phyloP scores from a whole-genome alignment of 2,888 invertebrate genomes.

The Gastracanthus pulcherrimus region DNA sequence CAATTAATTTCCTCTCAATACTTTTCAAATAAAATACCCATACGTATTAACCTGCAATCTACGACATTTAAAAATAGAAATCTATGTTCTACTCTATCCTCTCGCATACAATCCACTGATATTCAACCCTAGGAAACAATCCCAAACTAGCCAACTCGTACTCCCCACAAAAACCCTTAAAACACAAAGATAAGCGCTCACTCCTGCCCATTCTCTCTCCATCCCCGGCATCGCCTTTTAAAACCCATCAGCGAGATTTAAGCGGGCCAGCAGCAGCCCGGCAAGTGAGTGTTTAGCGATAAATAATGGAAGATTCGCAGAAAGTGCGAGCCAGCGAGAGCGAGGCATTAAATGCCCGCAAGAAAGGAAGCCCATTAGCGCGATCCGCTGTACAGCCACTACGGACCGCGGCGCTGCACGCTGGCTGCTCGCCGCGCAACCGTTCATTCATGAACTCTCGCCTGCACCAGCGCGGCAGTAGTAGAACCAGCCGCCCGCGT shows the following conservation, averaged over 20 bases:
- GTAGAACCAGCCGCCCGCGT: not conserved
- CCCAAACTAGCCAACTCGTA: too few relatives aligned
- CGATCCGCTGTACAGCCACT: constrained; percentile 63
- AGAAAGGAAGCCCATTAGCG: constrained; percentile 73
- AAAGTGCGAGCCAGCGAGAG: not conserved
- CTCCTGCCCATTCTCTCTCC: too few relatives aligned
- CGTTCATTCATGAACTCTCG: constrained; percentile 74
- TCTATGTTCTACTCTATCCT: too few relatives aligned
- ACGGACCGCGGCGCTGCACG: constrained; percentile 51
- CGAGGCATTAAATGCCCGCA: constrained; percentile 54
- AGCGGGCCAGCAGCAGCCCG: too few relatives aligned
- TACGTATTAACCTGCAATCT: too few relatives aligned
- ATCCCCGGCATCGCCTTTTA: too few relatives aligned
- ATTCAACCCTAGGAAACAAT: too few relatives aligned
- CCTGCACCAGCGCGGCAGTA: not conserved
- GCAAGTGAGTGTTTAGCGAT: constrained; percentile 49
- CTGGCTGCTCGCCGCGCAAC: constrained; percentile 49
- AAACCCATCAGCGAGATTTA: constrained; percentile 6
- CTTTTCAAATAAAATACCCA: too few relatives aligned
- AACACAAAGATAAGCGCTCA: not conserved
- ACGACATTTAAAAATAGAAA: too few relatives aligned
- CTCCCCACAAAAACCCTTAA: not conserved
- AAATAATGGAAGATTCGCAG: constrained; percentile 46
- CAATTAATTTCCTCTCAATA: too few relatives aligned
- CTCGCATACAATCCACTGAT: too few relatives aligned